Conservation (phyloP, 1,140 invertebrate genomes). For the Hetaerina americana region DNA sequence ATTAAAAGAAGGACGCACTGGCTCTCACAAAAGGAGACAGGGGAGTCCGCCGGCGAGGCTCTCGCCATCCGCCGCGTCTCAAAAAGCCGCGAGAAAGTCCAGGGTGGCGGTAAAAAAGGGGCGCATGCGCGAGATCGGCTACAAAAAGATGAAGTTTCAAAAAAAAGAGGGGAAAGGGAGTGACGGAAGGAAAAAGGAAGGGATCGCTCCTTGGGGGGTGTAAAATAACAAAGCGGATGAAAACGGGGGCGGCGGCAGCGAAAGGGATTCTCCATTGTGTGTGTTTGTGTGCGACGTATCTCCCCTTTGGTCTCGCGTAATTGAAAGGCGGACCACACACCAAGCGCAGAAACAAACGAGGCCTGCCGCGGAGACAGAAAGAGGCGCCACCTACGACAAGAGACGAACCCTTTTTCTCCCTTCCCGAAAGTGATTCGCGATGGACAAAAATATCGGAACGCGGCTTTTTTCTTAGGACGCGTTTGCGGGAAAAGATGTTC, state of each 20-base stretch:
- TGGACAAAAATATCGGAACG: no score
- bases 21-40: background rate
- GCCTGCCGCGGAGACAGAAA: background rate
- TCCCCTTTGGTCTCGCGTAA: background rate
- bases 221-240: background rate
- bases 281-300: background rate
- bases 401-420: no score
- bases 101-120: background rate
- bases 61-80: background rate
- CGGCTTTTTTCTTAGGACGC: no score
- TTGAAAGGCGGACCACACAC: background rate
- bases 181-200: background rate
- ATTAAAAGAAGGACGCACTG: background rate
- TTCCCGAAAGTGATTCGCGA: no score
- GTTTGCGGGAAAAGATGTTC: no score
- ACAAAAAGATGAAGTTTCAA: background rate
- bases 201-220: no score
- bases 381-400: background rate
- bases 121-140: background rate
- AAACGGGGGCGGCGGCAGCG: background rate
- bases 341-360: no score
- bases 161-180: background rate
- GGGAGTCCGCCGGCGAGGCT: background rate
- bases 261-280: background rate
- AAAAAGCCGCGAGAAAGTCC: background rate